Conservation (phyloP, 1,140 invertebrate species). For the Drosophila quadrilineata region DNA sequence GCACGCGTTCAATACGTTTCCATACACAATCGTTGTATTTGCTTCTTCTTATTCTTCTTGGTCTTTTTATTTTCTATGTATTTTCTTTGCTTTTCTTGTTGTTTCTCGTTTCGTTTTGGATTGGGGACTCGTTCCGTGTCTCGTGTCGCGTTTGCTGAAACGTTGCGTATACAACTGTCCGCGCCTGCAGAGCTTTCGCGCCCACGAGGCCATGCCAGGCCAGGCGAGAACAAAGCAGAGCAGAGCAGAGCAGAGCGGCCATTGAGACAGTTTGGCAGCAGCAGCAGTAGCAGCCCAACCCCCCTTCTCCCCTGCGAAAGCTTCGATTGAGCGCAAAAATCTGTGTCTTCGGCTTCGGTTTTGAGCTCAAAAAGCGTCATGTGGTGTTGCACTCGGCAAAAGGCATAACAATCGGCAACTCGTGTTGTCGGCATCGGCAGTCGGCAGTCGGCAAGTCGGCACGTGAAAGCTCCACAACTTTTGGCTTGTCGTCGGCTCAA, state of each 20-base stretch:
- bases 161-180: slow-evolving; percentile 80
- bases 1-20: background rate
- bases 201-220: slow-evolving; percentile 63
- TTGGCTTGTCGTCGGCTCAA: too few relatives aligned
- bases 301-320: slow-evolving; percentile 12
- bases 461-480: slow-evolving; percentile 48
- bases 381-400: slow-evolving; percentile 44
- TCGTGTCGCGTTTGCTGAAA: slow-evolving; percentile 71
- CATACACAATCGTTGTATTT: too few relatives aligned
- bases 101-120: slow-evolving; percentile 64
- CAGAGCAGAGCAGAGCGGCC: background rate
- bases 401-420: slow-evolving; percentile 4
- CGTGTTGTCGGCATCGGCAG: background rate
- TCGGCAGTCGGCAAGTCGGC: background rate
- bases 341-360: slow-evolving; percentile 25
- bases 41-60: background rate
- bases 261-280: slow-evolving; percentile 45
- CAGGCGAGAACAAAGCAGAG: too few relatives aligned
- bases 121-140: slow-evolving; percentile 59
- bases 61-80: slow-evolving; percentile 30
- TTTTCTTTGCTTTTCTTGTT: too few relatives aligned
- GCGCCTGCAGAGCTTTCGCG: slow-evolving; percentile 68
- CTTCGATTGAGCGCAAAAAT: slow-evolving; percentile 50
- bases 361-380: slow-evolving; percentile 56
- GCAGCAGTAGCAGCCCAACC: slow-evolving; percentile 22